A percentile compares a stretch with the other conserved stretches of the same genome.
These are phyloP conservation scores for Tinea trinotella DNA, from an alignment of 2,888 invertebrate genomes.

Conservation along the genomic window DNA sequence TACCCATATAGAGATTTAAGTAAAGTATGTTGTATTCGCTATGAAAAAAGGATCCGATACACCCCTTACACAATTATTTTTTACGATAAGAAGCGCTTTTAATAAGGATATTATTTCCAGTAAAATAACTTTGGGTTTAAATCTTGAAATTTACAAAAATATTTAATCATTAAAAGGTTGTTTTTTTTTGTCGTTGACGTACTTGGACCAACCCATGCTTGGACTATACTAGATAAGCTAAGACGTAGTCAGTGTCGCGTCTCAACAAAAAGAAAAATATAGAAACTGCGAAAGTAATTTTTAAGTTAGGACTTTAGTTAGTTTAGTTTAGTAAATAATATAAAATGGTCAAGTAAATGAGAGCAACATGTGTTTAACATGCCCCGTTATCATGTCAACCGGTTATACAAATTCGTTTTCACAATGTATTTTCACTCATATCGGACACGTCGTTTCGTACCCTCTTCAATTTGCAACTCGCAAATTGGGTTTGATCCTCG, in stretches of 20 bases:
- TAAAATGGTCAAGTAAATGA: neutral
- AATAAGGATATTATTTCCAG: neutral
- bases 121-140: neutral
- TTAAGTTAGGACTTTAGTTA: no score
- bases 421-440: conserved; percentile 14
- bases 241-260: no score
- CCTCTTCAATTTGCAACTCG: conserved; percentile 49
- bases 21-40: no score
- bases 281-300: no score
- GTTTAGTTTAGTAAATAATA: neutral
- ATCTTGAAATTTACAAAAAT: neutral
- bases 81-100: neutral
- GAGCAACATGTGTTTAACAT: conserved; percentile 6
- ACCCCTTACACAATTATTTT: neutral
- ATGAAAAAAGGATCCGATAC: no score
- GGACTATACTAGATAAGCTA: no score
- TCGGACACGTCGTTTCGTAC: conserved; percentile 21
- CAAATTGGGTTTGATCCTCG: conserved; percentile 54
- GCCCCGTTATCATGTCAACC: conserved; percentile 8
- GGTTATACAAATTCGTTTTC: conserved; percentile 13
- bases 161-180: no score
- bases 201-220: no score
- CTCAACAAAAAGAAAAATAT: no score
- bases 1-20: no score
- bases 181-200: no score